A percentile compares a stretch with the other conserved stretches of the same genome.
Evolutionary conservation across 2,888 invertebrate species (phyloP).

Genomic region (Drosophila lacicola): DNA sequence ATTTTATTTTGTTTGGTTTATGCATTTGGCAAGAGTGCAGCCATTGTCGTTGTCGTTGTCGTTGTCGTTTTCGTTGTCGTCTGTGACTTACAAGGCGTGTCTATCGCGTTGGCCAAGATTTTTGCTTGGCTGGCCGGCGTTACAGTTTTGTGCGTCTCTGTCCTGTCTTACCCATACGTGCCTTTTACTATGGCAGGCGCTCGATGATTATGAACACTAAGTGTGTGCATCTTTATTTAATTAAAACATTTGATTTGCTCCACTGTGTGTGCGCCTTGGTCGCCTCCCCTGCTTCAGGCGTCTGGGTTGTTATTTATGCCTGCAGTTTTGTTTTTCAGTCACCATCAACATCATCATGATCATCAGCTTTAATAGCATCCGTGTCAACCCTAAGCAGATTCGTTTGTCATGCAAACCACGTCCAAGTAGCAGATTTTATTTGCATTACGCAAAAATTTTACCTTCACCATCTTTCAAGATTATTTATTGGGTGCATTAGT

Average conservation of each 20-base stretch:
- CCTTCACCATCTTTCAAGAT: constrained; percentile 35
- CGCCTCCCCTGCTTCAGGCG: constrained; percentile 6
- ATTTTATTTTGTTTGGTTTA: constrained; percentile 19
- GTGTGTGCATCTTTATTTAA: constrained; percentile 66
- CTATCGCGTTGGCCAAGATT: constrained; percentile 66
- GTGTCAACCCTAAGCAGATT: constrained; percentile 58
- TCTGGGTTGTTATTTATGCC: constrained; percentile 54
- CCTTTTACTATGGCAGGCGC: constrained; percentile 29
- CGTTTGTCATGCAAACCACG: constrained; percentile 40
- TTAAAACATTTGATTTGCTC: constrained; percentile 69
- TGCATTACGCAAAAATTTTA: constrained; percentile 24
- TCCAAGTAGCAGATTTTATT: constrained; percentile 34
- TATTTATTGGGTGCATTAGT: constrained; percentile 71
- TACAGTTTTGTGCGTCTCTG: constrained; percentile 62
- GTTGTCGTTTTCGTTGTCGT: constrained; percentile 50
- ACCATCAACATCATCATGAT: constrained; percentile 17
- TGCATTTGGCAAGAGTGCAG: constrained; percentile 65
- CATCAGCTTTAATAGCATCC: constrained; percentile 13
- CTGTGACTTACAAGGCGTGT: constrained; percentile 76
- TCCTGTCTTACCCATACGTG: constrained; percentile 21
- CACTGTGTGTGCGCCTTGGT: constrained; percentile 27
- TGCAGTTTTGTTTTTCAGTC: constrained; percentile 40
- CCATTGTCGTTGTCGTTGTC: constrained; percentile 71
- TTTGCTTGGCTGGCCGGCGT: constrained; percentile 74
- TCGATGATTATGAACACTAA: constrained; percentile 36